Evolutionary conservation across 2,797 vertebrate genomes (phyloP).

Genomic region (Dromococcyx pavoninus): DNA sequence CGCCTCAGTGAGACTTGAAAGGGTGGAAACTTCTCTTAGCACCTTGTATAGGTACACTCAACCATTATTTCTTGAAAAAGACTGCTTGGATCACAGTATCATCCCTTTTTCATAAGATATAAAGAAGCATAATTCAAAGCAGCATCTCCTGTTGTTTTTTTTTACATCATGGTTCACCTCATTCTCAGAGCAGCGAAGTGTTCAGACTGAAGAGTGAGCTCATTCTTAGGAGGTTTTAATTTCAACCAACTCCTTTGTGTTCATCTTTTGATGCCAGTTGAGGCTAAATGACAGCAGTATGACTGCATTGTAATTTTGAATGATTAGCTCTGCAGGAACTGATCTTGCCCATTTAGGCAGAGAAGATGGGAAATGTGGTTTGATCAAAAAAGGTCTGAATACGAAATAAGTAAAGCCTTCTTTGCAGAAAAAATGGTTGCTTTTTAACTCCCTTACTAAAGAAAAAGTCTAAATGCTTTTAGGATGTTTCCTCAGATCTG

Average conservation of each 20-base stretch:
- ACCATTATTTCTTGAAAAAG: not conserved
- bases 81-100: not conserved
- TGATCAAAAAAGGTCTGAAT: not conserved
- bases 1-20: not conserved
- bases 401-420: not conserved
- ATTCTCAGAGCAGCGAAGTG: not conserved
- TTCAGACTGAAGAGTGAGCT: not conserved
- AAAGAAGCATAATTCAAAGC: not conserved
- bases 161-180: not conserved
- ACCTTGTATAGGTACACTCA: not conserved
- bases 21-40: not conserved
- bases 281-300: not conserved
- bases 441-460: not conserved
- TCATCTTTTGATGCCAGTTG: not conserved
- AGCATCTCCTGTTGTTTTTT: not conserved
- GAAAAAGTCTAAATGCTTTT: not conserved
- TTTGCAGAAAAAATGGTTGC: not conserved
- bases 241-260: not conserved
- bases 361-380: not conserved
- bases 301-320: not conserved
- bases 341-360: not conserved
- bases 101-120: not conserved
- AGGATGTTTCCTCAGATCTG: not conserved
- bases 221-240: not conserved
- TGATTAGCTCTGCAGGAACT: not conserved